These are phyloP conservation scores for Stigmatopora argus DNA, from an alignment of 2,113 vertebrate genomes.

Conservation along the genomic window DNA sequence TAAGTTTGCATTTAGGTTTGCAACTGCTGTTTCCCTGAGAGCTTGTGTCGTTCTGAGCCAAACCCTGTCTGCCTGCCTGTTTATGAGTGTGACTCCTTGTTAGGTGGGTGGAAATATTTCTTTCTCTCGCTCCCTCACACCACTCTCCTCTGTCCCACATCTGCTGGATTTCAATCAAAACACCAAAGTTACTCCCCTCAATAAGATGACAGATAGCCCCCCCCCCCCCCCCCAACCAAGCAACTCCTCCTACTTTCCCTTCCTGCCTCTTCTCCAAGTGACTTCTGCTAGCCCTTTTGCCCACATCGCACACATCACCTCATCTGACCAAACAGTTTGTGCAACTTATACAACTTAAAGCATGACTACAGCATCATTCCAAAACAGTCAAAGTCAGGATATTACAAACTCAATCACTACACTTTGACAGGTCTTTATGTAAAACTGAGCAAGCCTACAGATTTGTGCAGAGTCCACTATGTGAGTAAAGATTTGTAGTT, in stretches of 20 bases:
- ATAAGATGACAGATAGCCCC: constrained; percentile 61
- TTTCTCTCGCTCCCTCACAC: constrained; percentile 49
- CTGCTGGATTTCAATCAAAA: constrained; percentile 68
- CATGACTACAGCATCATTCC: constrained; percentile 26
- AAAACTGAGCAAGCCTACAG: constrained; percentile 4
- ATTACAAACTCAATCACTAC: constrained; percentile 11
- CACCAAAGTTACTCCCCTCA: constrained; percentile 63
- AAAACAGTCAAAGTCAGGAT: constrained; percentile 31
- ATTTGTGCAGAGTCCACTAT: constrained; percentile 5
- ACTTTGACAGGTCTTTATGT: constrained; percentile 4
- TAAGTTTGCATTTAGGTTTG: constrained; percentile 44
- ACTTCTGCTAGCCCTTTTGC: constrained; percentile 26
- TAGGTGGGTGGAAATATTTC: constrained; percentile 75
- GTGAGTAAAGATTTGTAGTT: neutral
- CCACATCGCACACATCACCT: constrained; percentile 45
- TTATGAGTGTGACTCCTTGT: constrained; percentile 71
- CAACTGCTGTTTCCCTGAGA: constrained; percentile 61
- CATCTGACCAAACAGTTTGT: constrained; percentile 50
- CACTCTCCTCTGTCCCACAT: constrained; percentile 54
- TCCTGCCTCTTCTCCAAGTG: constrained; percentile 33
- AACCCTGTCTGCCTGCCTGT: constrained; percentile 57
- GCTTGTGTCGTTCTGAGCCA: constrained; percentile 64
- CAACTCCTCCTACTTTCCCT: constrained; percentile 54
- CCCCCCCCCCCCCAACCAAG: constrained; percentile 45
- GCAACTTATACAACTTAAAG: constrained; percentile 45